Evolutionary conservation across 2,888 invertebrate species (phyloP), one percentile per base, ranked within the genome.

Genomic region (Nymphalis c-album): DNA sequence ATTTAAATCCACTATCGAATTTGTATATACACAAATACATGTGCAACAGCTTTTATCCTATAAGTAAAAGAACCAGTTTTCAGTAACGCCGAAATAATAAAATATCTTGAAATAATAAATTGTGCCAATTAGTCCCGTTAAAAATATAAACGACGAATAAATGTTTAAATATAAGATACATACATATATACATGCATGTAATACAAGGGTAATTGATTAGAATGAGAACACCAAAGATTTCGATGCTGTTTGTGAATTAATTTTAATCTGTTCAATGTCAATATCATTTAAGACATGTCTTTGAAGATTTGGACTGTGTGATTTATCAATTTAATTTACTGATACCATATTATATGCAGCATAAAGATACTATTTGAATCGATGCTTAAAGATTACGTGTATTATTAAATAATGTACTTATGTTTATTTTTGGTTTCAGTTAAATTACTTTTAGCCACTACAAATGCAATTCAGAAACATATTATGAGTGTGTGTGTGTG

Each of bases 201-300:
- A 66, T 60, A 70, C 60, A 62, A 65, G 66, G 67, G 70, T 69
- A 68, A 72, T 72, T 69, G 72, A 70, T 72, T 72, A 58, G 67
- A 69, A 69, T 50, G 66, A 61, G 65, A 48, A 58, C 61, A 64
- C 16, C 59, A 47, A 31, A 64, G 40, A 45, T 46, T 53, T 63
- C 60, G 50, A 61, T 20, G 66, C 48, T 63, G 68, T 61, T 57
- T 47, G 48, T 70, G 45, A 69, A 72, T 72, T 71, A 70, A 71
- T 71, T 71, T 67, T 62, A 50, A 67, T 64, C 69, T 70, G 66
- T 51, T 63, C 67, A 69, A 40, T 71, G 70, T 71, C 70, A 68
- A 69, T 73, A 71, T 46, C 63, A 46, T 61, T 68, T 69, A 59
- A 65, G 64, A 60, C 66, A 51, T 71, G 69, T 69, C 68, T 68